Evolutionary conservation across 2,113 vertebrate species (phyloP), one percentile per base, ranked within the genome.

Genomic region (Pseudopipra pipra): DNA sequence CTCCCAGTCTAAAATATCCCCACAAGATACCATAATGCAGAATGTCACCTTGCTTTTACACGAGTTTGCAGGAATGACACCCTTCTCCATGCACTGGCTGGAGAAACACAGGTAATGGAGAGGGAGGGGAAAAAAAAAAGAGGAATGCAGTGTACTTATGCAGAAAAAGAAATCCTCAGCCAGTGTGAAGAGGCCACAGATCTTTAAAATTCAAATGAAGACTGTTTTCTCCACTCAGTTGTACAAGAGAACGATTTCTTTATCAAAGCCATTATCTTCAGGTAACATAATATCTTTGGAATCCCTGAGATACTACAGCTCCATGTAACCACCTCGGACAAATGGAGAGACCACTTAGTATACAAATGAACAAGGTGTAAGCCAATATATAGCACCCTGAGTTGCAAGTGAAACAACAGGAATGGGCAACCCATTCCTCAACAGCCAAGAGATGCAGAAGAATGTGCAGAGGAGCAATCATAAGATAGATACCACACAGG

Each of bases 261-360:
- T 67, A 56, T 31, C 37, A 24, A 70, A 93, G 54, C 28, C 33
- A 75, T 85, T 77, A 83, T 51, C 85, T 94, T 62, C 91, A 93
- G 89, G 79, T 87, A 89, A 91, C 27, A 66, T 9, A 82, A 1
- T 43, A 85, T 49, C 52, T 91, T 86, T 70, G 52, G 81, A 90
- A 67, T 93, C 90, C 95, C 95, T 94, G 95, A 97, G 95, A 94
- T 84, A 74, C 75, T 56, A 87, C 68, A 88, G 85, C 68, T 96
- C 78, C 76, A 35, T 43, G 23, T 31, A 83, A 93, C 27, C 72
- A 80, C 41, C 61, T 27, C 5, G 5, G 39, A 67, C 68, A 83
- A 89, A 68, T 11, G 39, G 30, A 95, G 24, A 58, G 37, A 68
- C 37, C 71, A 65, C 21, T 89, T 4, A 54, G 49, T 11, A 67